Evolutionary conservation across 2,113 vertebrate species (phyloP).

Genomic region (Eulemur rufifrons): DNA sequence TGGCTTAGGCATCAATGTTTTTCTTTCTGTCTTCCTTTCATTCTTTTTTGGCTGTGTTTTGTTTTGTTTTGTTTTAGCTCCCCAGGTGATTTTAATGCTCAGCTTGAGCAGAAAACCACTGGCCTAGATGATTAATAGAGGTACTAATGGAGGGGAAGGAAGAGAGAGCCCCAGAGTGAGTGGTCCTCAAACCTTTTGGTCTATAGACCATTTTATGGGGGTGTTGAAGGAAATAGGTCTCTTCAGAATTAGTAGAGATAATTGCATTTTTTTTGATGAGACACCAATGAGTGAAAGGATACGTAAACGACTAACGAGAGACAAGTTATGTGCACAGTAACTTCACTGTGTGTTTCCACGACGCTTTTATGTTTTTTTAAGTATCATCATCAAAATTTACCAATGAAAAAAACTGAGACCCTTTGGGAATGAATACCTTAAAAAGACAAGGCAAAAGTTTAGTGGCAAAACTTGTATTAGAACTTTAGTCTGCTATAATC

Average conservation of each 20-base stretch:
- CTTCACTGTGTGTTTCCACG: conserved; percentile 41
- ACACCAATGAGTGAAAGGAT: conserved; percentile 23
- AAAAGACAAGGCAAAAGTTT: neutral
- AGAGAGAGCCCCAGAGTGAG: conserved; percentile 16
- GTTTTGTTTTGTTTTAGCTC: conserved; percentile 22
- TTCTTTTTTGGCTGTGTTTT: neutral
- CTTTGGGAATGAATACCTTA: conserved; percentile 45
- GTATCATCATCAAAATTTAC: neutral
- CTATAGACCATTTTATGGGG: conserved; percentile 67
- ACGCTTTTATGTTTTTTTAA: conserved; percentile 44
- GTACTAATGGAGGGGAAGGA: conserved; percentile 42
- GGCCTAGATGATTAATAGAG: conserved; percentile 75
- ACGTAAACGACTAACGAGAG: conserved; percentile 56
- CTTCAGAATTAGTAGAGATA: conserved; percentile 61
- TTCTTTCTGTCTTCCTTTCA: neutral
- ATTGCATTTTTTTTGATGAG: conserved; percentile 67
- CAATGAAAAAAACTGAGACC: neutral
- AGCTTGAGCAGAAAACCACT: conserved; percentile 59
- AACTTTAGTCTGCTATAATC: neutral
- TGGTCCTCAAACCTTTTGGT: conserved; percentile 60
- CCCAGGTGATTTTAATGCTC: conserved; percentile 55
- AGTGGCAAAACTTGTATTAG: neutral
- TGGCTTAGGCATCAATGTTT: neutral
- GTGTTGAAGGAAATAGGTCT: conserved; percentile 61
- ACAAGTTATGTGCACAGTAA: conserved; percentile 44